Base-by-base conservation (phyloP, 2,113 vertebrate species). In the Gulo gulo region DNA sequence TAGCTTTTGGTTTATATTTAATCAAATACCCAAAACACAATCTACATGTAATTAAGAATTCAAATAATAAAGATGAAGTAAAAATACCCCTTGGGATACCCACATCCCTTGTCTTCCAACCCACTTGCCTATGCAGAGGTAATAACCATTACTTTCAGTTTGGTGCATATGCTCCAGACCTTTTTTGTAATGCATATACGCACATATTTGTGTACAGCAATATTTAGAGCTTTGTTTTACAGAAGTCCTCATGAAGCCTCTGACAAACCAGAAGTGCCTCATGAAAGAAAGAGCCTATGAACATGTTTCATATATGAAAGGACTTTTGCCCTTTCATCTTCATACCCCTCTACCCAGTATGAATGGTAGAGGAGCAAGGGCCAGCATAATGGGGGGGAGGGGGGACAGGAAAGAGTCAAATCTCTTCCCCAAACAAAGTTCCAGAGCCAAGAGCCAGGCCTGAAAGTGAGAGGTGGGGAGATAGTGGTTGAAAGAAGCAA, bases 21-120 rank as follows among this genome's bases (percentile, higher is more conserved):
- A 52, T 87, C 29, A 95, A 71, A 52, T 34, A 88, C 34, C 45
- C 39, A 93, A 97, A 96, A 52, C 6, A 91, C 21, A 93, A 39
- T 85, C 24, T 59, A 88, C 6, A 47, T 85, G 12, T 61, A 83
- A 36, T n/a, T 31, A 80, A 59, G 34, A 92, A 92, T 74, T 83
- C 26, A 84, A 84, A 88, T 84, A 71, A 42, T 42, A 78, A 6
- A 95, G 55, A 61, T 65, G 31, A 79, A 84, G 39, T 42, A 79
- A 79, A 87, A 91, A 65, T 34, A 47, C 11, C 3, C 34, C 26
- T 69, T 69, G n/a, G 50, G 85, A 79, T 73, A 26, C 31, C 65
- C 39, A 55, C 5, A 57, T 6, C 5, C 5, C 14, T 73, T 59
- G 34, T n/a, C 57, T 16, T 20, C 65, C 23, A 73, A 11, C 29